Evolutionary conservation across 1,140 invertebrate species (phyloP).

Genomic region (Drosophila santomea): DNA sequence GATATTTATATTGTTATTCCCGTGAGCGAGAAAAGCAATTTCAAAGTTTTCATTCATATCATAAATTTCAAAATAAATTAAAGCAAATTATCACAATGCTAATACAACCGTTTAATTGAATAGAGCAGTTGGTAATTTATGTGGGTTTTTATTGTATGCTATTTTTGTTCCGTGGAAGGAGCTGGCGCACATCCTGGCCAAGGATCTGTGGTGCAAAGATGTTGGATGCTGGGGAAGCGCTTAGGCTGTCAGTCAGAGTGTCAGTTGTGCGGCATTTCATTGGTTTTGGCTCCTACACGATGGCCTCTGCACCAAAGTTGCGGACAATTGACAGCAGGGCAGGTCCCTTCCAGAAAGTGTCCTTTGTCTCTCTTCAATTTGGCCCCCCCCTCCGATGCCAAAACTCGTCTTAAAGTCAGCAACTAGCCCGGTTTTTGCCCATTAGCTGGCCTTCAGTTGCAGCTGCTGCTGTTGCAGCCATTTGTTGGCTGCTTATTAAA

Average conservation of each 20-base stretch:
- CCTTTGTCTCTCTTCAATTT: conserved; percentile 33
- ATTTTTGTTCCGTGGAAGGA: background rate
- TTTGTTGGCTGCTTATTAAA: conserved; percentile 48
- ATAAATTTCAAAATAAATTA: too few species aligned
- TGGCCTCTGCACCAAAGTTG: conserved; percentile 35
- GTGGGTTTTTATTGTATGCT: too few species aligned
- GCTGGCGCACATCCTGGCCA: conserved; percentile 8
- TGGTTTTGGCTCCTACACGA: conserved; percentile 35
- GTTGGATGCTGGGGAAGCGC: conserved; percentile 34
- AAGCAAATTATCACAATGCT: too few species aligned
- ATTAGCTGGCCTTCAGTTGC: conserved; percentile 35
- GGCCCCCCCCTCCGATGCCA: background rate
- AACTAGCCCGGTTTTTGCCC: conserved; percentile 8
- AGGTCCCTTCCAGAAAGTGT: conserved; percentile 20
- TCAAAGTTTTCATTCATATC: too few species aligned
- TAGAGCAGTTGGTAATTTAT: too few species aligned
- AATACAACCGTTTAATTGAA: too few species aligned
- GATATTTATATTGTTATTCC: too few species aligned
- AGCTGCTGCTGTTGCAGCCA: conserved; percentile 37
- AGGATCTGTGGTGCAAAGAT: background rate
- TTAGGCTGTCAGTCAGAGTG: conserved; percentile 67
- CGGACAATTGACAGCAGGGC: conserved; percentile 44
- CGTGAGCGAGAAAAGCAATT: too few species aligned
- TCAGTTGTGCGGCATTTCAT: conserved; percentile 55
- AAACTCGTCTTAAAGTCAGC: conserved; percentile 17